Base-by-base conservation (phyloP, 2,888 invertebrate genomes). In the Bursaphelenchus okinawaensis region DNA sequence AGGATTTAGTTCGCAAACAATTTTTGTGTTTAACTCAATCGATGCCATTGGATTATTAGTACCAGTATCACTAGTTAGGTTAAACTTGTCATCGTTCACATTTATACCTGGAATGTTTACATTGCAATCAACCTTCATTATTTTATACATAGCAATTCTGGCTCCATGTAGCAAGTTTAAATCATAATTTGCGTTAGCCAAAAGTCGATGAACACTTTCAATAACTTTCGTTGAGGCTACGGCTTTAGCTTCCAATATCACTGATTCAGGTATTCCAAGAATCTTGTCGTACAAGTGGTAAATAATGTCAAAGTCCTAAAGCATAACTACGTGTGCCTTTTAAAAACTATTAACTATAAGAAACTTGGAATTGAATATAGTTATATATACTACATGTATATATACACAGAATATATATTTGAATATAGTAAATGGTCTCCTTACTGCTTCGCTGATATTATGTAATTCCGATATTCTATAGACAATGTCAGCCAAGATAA, bases 401-500 rank as follows among this genome's bases (percentile, higher is more conserved):
- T n/a, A n/a, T n/a, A n/a, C n/a, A n/a, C n/a, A n/a, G n/a, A n/a
- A n/a, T n/a, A n/a, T n/a, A n/a, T n/a, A n/a, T n/a, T n/a, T n/a
- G n/a, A n/a, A n/a, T n/a, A n/a, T n/a, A n/a, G n/a, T n/a, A n/a
- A n/a, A n/a, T n/a, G n/a, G n/a, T n/a, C n/a, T n/a, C n/a, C n/a
- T 50, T 24, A 56, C 56, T 2, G 20, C 56, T 24, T 24, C 1
- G n/a, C 26, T 23, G 6, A 56, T 56, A 4, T 28, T 26, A 24
- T 56, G 20, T 12, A 56, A 22, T 56, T 56, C 23, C n/a, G 56
- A 27, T 3, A 56, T 56, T 19, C 27, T 19, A 16, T 20, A 9
- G 16, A 56, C n/a, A 28, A 56, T 56, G 23, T 24, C n/a, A n/a
- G n/a, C n/a, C n/a, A n/a, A n/a, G n/a, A 56, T 56, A 27, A 24